A percentile compares a stretch with the other conserved stretches of the same genome.
These are phyloP conservation scores for Caretta caretta DNA, from an alignment of 2,113 vertebrate genomes.

Conservation along the genomic window DNA sequence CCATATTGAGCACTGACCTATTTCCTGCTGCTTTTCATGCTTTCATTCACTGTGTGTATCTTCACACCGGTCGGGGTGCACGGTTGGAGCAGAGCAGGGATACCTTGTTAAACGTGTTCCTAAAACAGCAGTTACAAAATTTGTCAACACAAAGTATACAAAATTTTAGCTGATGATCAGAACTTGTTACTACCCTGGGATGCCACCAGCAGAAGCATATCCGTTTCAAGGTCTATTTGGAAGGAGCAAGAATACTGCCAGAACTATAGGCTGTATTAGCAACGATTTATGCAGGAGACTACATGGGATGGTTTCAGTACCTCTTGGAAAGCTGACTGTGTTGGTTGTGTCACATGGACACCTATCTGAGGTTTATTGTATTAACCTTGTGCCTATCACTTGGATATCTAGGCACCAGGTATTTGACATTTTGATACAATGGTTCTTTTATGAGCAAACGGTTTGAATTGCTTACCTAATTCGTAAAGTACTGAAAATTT, in stretches of 20 bases:
- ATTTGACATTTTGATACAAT: neutral
- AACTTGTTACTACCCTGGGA: neutral
- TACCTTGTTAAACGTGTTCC: neutral
- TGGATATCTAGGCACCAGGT: neutral
- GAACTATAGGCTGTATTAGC: neutral
- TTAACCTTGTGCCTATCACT: neutral
- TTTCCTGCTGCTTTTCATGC: slow-evolving; percentile 22
- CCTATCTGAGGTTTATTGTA: neutral
- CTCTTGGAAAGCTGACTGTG: neutral
- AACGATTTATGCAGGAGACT: neutral
- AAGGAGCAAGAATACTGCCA: neutral
- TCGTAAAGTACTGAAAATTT: neutral
- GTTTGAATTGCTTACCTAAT: neutral
- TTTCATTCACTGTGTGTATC: neutral
- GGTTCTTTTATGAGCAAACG: neutral
- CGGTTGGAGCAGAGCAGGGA: neutral
- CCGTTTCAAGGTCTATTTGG: neutral
- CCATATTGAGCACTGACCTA: neutral
- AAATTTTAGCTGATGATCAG: neutral
- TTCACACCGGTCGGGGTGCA: neutral
- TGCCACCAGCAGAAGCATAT: neutral
- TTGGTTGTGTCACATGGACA: neutral
- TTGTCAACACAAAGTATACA: neutral
- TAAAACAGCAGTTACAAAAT: neutral
- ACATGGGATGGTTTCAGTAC: neutral